Evolutionary conservation across 2,113 vertebrate genomes (phyloP), one percentile per base, ranked within the genome.

Genomic region (Ranitomeya variabilis): DNA sequence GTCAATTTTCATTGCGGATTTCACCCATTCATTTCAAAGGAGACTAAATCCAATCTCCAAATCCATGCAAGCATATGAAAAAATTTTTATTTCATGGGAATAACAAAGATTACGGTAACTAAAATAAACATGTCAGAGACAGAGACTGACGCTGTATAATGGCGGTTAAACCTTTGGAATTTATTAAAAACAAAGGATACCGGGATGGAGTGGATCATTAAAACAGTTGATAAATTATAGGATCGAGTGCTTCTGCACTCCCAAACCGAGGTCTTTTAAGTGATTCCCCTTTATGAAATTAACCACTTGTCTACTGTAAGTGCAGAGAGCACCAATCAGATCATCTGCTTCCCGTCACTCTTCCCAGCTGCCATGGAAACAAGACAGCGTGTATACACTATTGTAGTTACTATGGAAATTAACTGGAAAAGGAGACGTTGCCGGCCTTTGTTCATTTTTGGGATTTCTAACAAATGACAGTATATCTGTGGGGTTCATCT

Each of bases 331-430:
- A 7, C 77, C n/a, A 80, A 80, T 23, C 51, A 55, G 4, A 57
- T 13, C 18, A 18, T 78, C 51, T 78, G 51, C 76, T 10, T 57
- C 11, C n/a, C 31, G 16, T 23, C 55, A 59, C 78, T 80, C 23
- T 80, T 80, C 15, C 26, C 57, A 6, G 79, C 57, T 81, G 9
- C 79, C 79, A 62, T 62, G 79, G 55, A 81, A 81, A 60, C 79
- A 62, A 81, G 79, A 60, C n/a, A 31, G 79, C 78, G 23, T 80
- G 78, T 80, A 80, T 31, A 80, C 78, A 80, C 78, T 26, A 80
- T 60, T 60, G 79, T 62, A 60, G 79, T 62, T 57, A 16, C 79
- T 31, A 62, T 81, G 26, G 79, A 23, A 80, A 60, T 60, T 14
- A 14, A 26, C 15, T 59, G 23, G 23, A 81, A 62, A 62, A 62